Conservation (phyloP, 2,113 vertebrate genomes). For the Antechinus flavipes region DNA sequence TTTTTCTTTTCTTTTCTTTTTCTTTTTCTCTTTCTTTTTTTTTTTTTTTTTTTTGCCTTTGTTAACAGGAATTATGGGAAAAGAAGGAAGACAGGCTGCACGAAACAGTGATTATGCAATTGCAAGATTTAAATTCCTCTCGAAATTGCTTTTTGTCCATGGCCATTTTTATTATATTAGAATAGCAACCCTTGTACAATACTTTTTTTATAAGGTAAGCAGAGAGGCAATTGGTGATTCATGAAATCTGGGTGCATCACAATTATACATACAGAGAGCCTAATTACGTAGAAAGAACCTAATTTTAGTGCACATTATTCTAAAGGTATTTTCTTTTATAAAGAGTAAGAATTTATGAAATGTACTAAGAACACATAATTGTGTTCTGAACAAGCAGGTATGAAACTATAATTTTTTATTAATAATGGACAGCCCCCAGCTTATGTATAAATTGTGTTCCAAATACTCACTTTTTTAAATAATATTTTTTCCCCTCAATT, state of each 20-base stretch:
- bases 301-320: not conserved
- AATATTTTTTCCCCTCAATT: too few species aligned
- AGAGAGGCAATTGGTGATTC: constrained; percentile 26
- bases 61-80: constrained; percentile 96
- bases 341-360: constrained; percentile 25
- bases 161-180: constrained; percentile 99
- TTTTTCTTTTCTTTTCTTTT: constrained; percentile 52
- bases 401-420: not conserved
- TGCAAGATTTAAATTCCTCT: constrained; percentile 97
- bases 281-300: constrained; percentile 19
- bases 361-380: constrained; percentile 18
- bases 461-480: not conserved
- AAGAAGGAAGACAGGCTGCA: constrained; percentile 98
- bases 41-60: constrained; percentile 66
- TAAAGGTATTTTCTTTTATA: constrained; percentile 41
- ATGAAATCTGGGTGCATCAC: constrained; percentile 17
- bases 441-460: not conserved
- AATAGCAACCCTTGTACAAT: constrained; percentile 99
- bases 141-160: constrained; percentile 98
- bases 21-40: not conserved
- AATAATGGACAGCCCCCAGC: not conserved
- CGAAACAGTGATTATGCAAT: constrained; percentile 99
- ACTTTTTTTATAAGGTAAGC: constrained; percentile 99
- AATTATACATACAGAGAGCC: constrained; percentile 26
- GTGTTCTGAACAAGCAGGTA: constrained; percentile 2